A percentile compares a stretch with the other conserved stretches of the same genome.
Evolutionary conservation across 64 coral and sea anemone genomes (phyloP).

Genomic region (Montipora capricornis): DNA sequence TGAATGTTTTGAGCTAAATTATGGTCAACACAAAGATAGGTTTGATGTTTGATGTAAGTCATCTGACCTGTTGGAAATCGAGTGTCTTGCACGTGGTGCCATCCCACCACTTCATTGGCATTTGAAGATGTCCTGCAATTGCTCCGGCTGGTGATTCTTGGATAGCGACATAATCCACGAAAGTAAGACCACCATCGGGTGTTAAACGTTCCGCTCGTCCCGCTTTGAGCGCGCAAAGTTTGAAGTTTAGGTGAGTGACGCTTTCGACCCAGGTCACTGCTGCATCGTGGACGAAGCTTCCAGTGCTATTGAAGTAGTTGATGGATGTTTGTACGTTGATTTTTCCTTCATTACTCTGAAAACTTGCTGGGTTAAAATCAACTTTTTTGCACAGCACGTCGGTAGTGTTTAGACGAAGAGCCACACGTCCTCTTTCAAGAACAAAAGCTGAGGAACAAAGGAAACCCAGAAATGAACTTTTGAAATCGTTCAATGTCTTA

Average conservation of each 20-base stretch:
- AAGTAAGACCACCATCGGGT: constrained; percentile 75
- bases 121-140: constrained; percentile 46
- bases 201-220: constrained; percentile 69
- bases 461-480: too few species aligned
- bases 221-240: constrained; percentile 84
- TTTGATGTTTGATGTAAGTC: background rate
- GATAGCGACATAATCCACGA: constrained; percentile 84
- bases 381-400: constrained; percentile 75
- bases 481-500: too few species aligned
- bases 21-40: too few species aligned
- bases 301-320: constrained; percentile 78
- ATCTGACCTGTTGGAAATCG: constrained; percentile 28
- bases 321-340: constrained; percentile 78
- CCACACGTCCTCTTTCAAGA: constrained; percentile 70
- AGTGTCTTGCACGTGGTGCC: constrained; percentile 74
- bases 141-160: constrained; percentile 74
- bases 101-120: constrained; percentile 80
- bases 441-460: constrained; percentile 46
- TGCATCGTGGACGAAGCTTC: constrained; percentile 58
- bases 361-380: background rate
- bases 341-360: background rate
- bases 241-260: constrained; percentile 54
- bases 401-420: constrained; percentile 64
- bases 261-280: constrained; percentile 86
- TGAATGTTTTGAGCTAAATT: too few species aligned